phyloP scores from a whole-genome alignment of 2,888 invertebrate genomes.

The Amiota minor region DNA sequence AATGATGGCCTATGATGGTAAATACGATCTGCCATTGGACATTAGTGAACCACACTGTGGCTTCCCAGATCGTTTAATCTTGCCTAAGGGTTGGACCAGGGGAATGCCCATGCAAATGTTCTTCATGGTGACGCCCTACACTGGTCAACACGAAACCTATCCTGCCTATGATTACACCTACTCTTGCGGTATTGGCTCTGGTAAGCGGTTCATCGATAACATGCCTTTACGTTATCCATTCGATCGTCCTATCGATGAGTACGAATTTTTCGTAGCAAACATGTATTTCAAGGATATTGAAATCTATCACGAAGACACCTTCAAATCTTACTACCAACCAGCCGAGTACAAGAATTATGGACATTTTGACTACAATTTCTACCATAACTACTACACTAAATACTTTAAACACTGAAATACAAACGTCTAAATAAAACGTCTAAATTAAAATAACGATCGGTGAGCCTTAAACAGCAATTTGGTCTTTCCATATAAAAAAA shows the following conservation, averaged over 20 bases:
- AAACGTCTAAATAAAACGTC: background rate
- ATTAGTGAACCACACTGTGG: slow-evolving; percentile 75
- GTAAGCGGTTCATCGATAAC: slow-evolving; percentile 75
- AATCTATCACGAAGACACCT: slow-evolving; percentile 50
- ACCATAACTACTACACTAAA: background rate
- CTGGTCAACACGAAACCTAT: slow-evolving; percentile 57
- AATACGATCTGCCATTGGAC: slow-evolving; percentile 72
- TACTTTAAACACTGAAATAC: background rate
- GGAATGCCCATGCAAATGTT: slow-evolving; percentile 79
- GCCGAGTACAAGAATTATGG: slow-evolving; percentile 2
- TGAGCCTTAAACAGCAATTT: too few relatives aligned
- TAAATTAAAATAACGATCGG: too few relatives aligned
- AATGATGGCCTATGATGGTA: slow-evolving; percentile 73
- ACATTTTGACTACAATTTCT: background rate
- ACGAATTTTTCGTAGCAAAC: slow-evolving; percentile 77
- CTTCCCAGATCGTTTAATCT: slow-evolving; percentile 77
- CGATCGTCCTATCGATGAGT: slow-evolving; percentile 78
- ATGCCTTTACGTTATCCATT: slow-evolving; percentile 82
- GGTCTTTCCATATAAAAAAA: too few relatives aligned
- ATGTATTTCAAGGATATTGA: slow-evolving; percentile 77
- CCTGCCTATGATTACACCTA: slow-evolving; percentile 73
- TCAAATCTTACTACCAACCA: slow-evolving; percentile 41
- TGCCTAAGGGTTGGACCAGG: slow-evolving; percentile 78
- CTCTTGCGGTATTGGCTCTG: slow-evolving; percentile 75
- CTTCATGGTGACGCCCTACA: slow-evolving; percentile 76